These are phyloP conservation scores for Cladorhizidae sp. DNA, from an alignment of 37 sponge, comb jelly and placozoan species.

Conservation along the genomic window DNA sequence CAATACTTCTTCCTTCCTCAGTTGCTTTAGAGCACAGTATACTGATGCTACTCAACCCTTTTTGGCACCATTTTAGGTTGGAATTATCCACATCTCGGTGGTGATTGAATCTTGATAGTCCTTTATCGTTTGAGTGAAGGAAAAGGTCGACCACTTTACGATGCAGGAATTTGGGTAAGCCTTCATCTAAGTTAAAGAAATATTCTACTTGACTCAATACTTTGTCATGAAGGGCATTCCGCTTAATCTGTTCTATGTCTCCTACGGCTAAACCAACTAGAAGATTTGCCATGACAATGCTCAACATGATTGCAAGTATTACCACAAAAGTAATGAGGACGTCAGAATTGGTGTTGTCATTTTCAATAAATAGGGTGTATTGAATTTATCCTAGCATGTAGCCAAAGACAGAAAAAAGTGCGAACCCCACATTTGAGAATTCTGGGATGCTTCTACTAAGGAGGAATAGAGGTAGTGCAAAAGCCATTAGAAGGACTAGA, in stretches of 20 bases:
- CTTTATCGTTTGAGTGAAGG: not conserved
- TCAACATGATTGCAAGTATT: constrained; percentile 1
- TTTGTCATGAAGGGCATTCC: constrained; percentile 66
- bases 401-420: constrained; percentile 62
- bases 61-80: too few relatives aligned
- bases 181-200: constrained; percentile 35
- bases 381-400: constrained; percentile 69
- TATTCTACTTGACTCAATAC: constrained; percentile 20
- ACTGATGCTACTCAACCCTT: too few relatives aligned
- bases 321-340: constrained; percentile 3
- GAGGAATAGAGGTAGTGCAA: constrained; percentile 64
- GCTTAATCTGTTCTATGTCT: constrained; percentile 71
- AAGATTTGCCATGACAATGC: constrained; percentile 75
- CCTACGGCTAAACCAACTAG: constrained; percentile 94
- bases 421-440: constrained; percentile 36
- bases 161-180: constrained; percentile 24
- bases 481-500: constrained; percentile 64
- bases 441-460: constrained; percentile 32
- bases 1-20: too few relatives aligned
- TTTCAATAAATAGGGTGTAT: constrained; percentile 18
- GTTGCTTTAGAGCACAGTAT: too few relatives aligned
- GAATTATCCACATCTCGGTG: not conserved
- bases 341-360: not conserved
- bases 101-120: constrained; percentile 38
- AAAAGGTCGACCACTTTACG: not conserved